A percentile compares a stretch with the other conserved stretches of the same genome.
Evolutionary conservation across 2,888 invertebrate genomes (phyloP).

Genomic region (Calephelis perditalis): DNA sequence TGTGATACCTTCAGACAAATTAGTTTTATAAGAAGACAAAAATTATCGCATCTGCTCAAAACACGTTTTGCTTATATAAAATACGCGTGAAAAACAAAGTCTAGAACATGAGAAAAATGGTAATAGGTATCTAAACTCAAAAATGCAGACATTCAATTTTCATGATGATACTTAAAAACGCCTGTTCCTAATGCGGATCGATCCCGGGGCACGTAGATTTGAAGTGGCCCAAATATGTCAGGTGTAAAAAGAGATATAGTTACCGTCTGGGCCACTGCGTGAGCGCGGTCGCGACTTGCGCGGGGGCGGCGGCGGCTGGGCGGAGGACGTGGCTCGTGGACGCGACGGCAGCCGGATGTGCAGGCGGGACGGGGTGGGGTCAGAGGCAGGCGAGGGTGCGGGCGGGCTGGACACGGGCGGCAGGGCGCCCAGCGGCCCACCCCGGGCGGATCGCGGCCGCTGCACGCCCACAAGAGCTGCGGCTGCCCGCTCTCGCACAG

Average conservation of each 20-base stretch:
- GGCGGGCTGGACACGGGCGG: constrained; percentile 45
- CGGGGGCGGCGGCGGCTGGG: constrained; percentile 34
- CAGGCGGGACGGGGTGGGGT: constrained; percentile 45
- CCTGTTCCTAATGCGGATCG: no score
- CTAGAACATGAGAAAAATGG: no score
- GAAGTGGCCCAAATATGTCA: not conserved
- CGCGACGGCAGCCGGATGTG: constrained; percentile 54
- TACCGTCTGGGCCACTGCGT: constrained; percentile 52
- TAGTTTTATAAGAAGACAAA: not conserved
- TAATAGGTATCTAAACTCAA: no score
- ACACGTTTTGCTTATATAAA: no score
- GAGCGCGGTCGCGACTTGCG: constrained; percentile 40
- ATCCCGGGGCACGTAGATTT: no score
- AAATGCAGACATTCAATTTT: no score
- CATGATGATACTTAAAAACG: no score
- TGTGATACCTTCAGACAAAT: no score
- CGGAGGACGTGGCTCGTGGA: constrained; percentile 51
- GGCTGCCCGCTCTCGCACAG: constrained; percentile 76
- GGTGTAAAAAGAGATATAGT: constrained; percentile 19
- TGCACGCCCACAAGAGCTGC: constrained; percentile 58
- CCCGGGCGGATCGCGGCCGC: constrained; percentile 82
- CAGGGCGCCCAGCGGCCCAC: constrained; percentile 78
- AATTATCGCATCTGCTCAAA: no score
- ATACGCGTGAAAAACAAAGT: no score
- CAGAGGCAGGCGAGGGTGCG: constrained; percentile 32